phyloP scores from a whole-genome alignment of 2,888 invertebrate species.

The Tenthredo livida region DNA sequence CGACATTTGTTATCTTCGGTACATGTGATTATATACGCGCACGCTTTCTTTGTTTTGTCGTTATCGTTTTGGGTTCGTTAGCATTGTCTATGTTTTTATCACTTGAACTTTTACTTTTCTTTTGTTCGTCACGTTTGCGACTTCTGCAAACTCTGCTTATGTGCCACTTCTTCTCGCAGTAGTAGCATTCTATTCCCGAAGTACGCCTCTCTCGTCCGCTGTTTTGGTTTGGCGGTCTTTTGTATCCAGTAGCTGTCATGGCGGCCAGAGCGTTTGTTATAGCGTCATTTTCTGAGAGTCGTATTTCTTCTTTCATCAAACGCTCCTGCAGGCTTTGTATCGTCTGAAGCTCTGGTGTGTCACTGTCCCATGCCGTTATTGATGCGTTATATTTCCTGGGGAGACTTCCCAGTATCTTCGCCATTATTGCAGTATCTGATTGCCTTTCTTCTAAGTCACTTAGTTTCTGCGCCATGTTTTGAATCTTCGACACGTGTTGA shows the following conservation, averaged over 20 bases:
- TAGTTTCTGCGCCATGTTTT: slow-evolving; percentile 48
- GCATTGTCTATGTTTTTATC: no score
- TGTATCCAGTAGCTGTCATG: neutral
- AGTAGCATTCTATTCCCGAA: neutral
- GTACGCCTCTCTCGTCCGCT: neutral
- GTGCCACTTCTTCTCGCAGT: neutral
- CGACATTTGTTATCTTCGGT: neutral
- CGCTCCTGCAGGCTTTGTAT: neutral
- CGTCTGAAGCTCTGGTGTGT: neutral
- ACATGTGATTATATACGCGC: neutral
- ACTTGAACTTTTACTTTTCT: neutral
- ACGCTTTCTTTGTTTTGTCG: no score
- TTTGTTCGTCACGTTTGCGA: neutral
- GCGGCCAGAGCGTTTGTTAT: slow-evolving; percentile 14
- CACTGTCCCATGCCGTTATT: slow-evolving; percentile 35
- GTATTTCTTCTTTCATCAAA: slow-evolving; percentile 40
- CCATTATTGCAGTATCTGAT: slow-evolving; percentile 52
- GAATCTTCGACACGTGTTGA: slow-evolving; percentile 56
- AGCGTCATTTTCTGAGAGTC: slow-evolving; percentile 48
- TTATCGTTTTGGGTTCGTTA: no score
- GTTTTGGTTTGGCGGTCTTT: neutral
- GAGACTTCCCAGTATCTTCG: slow-evolving; percentile 57
- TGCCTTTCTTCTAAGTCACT: slow-evolving; percentile 54
- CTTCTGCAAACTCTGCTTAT: neutral
- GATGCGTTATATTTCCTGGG: slow-evolving; percentile 49